Evolutionary conservation across 2,888 invertebrate species (phyloP), one percentile per base, ranked within the genome.

Genomic region (Timandra comae): DNA sequence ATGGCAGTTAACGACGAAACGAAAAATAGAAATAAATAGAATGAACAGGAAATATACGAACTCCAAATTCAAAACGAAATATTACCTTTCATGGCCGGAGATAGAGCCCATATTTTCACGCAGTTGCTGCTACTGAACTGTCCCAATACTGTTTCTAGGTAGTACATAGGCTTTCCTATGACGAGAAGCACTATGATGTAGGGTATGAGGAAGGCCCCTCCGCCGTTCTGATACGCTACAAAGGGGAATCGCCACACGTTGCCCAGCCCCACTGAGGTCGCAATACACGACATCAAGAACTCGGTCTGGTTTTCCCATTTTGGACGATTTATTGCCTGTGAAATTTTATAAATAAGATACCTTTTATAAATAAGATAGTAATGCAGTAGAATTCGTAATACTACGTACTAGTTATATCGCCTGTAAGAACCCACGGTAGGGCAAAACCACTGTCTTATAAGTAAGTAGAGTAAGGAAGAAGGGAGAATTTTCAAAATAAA

Each of bases 91-190:
- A 95, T 90, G 0, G 91, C 88, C 1, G 96, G 95, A 21, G 87
- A 81, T 6, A 89, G 52, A 2, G 85, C 76, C 89, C 89, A 89
- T 27, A 94, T 88, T 67, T 91, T 92, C 1, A 94, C 91, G 25
- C 92, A 91, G 34, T 95, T 94, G 55, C 90, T 89, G 48, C 91
- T 92, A 32, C 91, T 91, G 63, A 95, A 96, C 70, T 96, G 96
- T 3, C 96, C 96, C 4, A 96, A 75, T 1, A 91, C 87, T 69
- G 93, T 91, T 78, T 96, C 96, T 62, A 96, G 75, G 56, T 93
- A 94, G 63, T 95, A 95, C 80, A 96, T 89, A 0, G 94, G 93
- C 51, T 93, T 90, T 32, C 93, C 93, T 42, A 92, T 90, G 26
- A 92, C 57, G 22, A 91, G 63, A 10, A 93, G 73, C 2, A 92